A percentile compares a stretch with the other conserved stretches of the same genome.
Evolutionary conservation across 2,797 vertebrate species (phyloP).

Genomic region (Adelosebastes latens): DNA sequence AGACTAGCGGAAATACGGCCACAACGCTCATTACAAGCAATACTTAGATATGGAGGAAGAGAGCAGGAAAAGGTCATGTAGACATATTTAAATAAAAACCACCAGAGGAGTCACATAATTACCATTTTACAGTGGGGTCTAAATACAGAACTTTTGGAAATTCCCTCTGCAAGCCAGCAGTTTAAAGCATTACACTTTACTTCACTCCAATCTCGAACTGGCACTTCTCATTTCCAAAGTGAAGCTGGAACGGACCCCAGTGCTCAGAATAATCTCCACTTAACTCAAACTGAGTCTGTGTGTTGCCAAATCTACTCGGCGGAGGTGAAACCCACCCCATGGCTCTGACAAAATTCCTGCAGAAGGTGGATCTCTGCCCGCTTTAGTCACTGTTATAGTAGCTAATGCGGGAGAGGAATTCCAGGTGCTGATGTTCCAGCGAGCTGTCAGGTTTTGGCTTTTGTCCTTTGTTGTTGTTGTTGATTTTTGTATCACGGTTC

Average conservation of each 20-base stretch:
- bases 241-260: conserved; percentile 36
- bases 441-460: conserved; percentile 22
- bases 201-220: conserved; percentile 29
- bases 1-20: not conserved
- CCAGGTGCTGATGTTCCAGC: conserved; percentile 43
- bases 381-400: conserved; percentile 19
- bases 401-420: conserved; percentile 47
- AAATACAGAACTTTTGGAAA: conserved; percentile 62
- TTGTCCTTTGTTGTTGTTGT: conserved; percentile 6
- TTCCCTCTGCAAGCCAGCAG: conserved; percentile 46
- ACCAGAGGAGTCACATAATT: conserved; percentile 53
- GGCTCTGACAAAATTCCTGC: conserved; percentile 29
- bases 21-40: not conserved
- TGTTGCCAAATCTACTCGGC: conserved; percentile 15
- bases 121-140: conserved; percentile 44
- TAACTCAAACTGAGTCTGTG: not conserved
- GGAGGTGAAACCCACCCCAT: not conserved
- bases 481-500: conserved; percentile 3
- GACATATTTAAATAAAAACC: conserved; percentile 35
- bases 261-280: conserved; percentile 26
- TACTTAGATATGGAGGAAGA: not conserved
- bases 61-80: conserved; percentile 17
- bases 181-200: conserved; percentile 42
- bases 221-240: conserved; percentile 49
- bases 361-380: conserved; percentile 23